Conservation (phyloP, 1,140 invertebrate genomes). For the Meloidogyne hapla region DNA sequence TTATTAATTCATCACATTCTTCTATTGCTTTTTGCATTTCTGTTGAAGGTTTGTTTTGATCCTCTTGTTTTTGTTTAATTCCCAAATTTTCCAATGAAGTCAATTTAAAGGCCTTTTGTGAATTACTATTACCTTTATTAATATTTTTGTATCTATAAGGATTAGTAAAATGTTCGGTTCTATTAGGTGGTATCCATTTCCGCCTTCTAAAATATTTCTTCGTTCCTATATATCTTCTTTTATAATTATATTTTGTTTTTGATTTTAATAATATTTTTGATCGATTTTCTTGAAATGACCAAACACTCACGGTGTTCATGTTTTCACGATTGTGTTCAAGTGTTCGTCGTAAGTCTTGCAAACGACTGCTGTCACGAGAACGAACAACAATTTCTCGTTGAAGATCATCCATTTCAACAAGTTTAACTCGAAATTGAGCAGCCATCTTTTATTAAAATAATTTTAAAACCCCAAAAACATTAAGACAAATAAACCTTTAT, state of each 20-base stretch:
- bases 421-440: slow-evolving; percentile 27
- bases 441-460: slow-evolving; percentile 14
- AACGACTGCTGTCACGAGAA: slow-evolving; percentile 32
- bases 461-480: not conserved
- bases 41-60: too few species aligned
- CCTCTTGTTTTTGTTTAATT: too few species aligned
- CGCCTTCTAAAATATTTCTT: not conserved
- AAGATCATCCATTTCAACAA: slow-evolving; percentile 34
- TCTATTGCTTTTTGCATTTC: too few species aligned
- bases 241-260: too few species aligned
- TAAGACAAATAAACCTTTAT: slow-evolving; percentile 25
- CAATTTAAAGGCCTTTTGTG: too few species aligned
- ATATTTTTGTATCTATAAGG: too few species aligned
- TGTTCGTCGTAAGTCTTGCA: slow-evolving; percentile 37
- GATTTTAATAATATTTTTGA: not conserved
- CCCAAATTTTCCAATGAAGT: too few species aligned
- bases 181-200: too few species aligned
- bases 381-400: slow-evolving; percentile 29
- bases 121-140: too few species aligned
- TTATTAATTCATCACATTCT: too few species aligned
- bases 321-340: slow-evolving; percentile 32
- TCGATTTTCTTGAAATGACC: not conserved
- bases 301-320: slow-evolving; percentile 19
- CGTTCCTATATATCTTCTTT: not conserved
- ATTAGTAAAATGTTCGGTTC: too few species aligned